phyloP scores from a whole-genome alignment of 2,797 vertebrate genomes.

The Arrhamphus sclerolepis region DNA sequence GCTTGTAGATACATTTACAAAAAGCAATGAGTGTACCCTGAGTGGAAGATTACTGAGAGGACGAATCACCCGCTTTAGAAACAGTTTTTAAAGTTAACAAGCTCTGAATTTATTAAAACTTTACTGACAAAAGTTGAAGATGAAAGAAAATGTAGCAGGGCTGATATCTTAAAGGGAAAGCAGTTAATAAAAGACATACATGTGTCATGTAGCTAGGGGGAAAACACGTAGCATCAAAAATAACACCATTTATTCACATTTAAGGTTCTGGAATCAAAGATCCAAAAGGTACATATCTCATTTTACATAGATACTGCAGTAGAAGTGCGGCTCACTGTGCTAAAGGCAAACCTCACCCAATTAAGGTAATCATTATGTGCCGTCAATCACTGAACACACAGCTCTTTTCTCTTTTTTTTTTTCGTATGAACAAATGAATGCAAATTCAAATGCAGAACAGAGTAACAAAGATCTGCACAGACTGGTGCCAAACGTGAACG shows the following conservation, averaged over 20 bases:
- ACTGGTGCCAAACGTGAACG: neutral
- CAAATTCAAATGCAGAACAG: conserved; percentile 33
- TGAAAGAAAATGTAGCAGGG: neutral
- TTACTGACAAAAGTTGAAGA: neutral
- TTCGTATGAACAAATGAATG: conserved; percentile 41
- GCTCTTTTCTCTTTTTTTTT: conserved; percentile 28
- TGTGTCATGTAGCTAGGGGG: too few relatives aligned
- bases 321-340: neutral
- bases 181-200: neutral
- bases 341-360: conserved; percentile 7
- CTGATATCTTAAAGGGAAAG: neutral
- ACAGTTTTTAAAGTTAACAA: neutral
- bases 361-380: conserved; percentile 1
- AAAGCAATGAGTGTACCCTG: neutral
- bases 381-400: conserved; percentile 29
- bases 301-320: conserved; percentile 1
- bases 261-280: too few relatives aligned
- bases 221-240: neutral
- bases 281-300: neutral
- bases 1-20: conserved; percentile 9
- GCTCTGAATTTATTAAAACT: neutral
- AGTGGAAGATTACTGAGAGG: conserved; percentile 10
- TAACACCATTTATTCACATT: too few relatives aligned
- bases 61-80: neutral
- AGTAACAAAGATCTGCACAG: neutral